Evolutionary conservation across 2,113 vertebrate species (phyloP).

Genomic region (Tragelaphus strepsiceros): DNA sequence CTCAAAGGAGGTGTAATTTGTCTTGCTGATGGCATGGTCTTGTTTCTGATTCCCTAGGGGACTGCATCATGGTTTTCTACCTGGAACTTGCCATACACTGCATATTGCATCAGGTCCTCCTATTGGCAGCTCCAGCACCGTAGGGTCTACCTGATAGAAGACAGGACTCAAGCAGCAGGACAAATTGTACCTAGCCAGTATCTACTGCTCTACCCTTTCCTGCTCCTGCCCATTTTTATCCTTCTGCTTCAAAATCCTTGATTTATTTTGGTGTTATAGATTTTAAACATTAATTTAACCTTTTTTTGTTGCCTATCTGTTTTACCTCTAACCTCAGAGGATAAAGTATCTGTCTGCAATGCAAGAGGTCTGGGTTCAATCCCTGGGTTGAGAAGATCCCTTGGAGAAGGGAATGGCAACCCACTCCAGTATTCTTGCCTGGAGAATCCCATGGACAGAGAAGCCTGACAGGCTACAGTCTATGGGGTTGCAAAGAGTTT

Average conservation of each 20-base stretch:
- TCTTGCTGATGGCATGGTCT: neutral
- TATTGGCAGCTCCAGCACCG: neutral
- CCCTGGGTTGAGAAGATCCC: neutral
- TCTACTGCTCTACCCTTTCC: neutral
- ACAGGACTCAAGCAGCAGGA: neutral
- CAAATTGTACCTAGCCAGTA: too few species aligned
- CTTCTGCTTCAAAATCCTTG: neutral
- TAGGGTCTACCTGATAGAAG: neutral
- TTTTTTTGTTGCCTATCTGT: neutral
- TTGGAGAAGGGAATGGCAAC: neutral
- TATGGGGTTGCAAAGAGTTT: too few species aligned
- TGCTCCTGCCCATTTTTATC: neutral
- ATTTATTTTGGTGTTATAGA: neutral
- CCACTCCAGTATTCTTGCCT: neutral
- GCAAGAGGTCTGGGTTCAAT: neutral
- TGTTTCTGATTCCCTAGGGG: neutral
- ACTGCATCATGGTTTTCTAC: neutral
- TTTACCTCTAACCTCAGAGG: neutral
- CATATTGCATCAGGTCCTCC: rapidly evolving
- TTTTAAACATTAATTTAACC: neutral
- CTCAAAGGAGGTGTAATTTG: neutral
- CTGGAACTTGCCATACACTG: neutral
- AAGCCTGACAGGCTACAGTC: too few species aligned
- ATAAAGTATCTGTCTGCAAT: neutral
- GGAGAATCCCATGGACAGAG: neutral